Conservation (phyloP, 2,888 invertebrate species). For the Apoda limacodes region DNA sequence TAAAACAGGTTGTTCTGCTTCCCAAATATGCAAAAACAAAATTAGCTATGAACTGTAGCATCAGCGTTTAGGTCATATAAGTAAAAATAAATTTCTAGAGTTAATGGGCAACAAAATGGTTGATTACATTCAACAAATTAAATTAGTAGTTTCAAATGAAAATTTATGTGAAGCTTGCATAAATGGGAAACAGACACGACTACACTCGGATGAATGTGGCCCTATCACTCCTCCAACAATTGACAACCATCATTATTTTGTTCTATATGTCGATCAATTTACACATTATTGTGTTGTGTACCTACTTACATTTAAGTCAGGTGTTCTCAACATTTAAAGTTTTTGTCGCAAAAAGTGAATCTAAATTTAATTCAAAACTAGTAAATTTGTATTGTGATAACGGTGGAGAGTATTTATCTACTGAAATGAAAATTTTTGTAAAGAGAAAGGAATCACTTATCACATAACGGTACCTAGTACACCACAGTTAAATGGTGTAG, state of each 20-base stretch:
- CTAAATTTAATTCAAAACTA: slow-evolving; percentile 25
- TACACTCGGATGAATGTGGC: slow-evolving; percentile 28
- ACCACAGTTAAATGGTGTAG: slow-evolving; percentile 35
- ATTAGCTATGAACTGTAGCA: slow-evolving; percentile 24
- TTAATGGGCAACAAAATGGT: slow-evolving; percentile 17
- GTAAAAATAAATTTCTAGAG: slow-evolving; percentile 21
- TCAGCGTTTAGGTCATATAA: slow-evolving; percentile 24
- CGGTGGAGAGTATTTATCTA: slow-evolving; percentile 28
- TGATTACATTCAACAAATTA: slow-evolving; percentile 11
- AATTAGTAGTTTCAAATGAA: slow-evolving; percentile 14
- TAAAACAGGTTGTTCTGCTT: slow-evolving; percentile 9
- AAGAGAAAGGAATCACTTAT: slow-evolving; percentile 15
- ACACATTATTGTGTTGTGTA: slow-evolving; percentile 30
- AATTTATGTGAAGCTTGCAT: slow-evolving; percentile 31
- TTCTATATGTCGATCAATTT: slow-evolving; percentile 30
- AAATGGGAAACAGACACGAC: slow-evolving; percentile 30
- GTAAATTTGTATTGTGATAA: slow-evolving; percentile 29
- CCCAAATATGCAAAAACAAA: slow-evolving; percentile 16
- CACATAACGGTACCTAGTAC: slow-evolving; percentile 33
- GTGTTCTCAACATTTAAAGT: slow-evolving; percentile 23
- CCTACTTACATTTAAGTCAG: slow-evolving; percentile 26
- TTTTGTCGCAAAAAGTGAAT: slow-evolving; percentile 21
- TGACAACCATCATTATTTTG: slow-evolving; percentile 28
- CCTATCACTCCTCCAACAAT: slow-evolving; percentile 27
- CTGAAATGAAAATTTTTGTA: slow-evolving; percentile 24